A percentile compares a stretch with the other conserved stretches of the same genome.
Conservation (phyloP, 2,888 invertebrate genomes). For the Mantis religiosa region DNA sequence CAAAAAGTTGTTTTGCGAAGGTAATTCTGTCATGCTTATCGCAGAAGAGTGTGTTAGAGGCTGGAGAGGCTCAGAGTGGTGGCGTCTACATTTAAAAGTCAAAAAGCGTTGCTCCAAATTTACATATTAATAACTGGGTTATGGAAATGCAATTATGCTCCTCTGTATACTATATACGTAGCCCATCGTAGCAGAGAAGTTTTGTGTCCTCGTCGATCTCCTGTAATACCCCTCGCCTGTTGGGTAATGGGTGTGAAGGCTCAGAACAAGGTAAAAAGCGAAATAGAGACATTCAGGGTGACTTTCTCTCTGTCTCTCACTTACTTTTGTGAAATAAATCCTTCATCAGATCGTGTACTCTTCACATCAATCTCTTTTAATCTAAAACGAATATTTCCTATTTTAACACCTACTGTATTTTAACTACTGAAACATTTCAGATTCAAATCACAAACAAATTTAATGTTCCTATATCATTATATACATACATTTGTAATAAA, state of each 20-base stretch:
- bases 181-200: background rate
- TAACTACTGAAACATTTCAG: no score
- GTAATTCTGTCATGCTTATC: conserved; percentile 8
- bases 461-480: no score
- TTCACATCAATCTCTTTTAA: no score
- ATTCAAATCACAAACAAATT: no score
- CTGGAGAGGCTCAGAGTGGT: conserved; percentile 22
- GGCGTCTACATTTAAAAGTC: conserved; percentile 41
- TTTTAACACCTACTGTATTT: no score
- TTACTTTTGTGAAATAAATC: background rate
- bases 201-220: background rate
- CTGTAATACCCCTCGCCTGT: background rate
- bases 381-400: no score
- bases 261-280: background rate
- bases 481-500: no score
- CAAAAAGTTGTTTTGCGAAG: background rate
- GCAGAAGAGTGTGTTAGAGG: background rate
- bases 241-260: background rate
- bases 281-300: background rate
- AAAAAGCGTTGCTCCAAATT: conserved; percentile 41
- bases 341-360: background rate
- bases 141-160: conserved; percentile 48
- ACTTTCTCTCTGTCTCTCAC: background rate
- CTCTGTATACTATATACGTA: background rate
- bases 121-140: conserved; percentile 48